Evolutionary conservation across 1,140 invertebrate genomes (phyloP).

Genomic region (Ostrea edulis): DNA sequence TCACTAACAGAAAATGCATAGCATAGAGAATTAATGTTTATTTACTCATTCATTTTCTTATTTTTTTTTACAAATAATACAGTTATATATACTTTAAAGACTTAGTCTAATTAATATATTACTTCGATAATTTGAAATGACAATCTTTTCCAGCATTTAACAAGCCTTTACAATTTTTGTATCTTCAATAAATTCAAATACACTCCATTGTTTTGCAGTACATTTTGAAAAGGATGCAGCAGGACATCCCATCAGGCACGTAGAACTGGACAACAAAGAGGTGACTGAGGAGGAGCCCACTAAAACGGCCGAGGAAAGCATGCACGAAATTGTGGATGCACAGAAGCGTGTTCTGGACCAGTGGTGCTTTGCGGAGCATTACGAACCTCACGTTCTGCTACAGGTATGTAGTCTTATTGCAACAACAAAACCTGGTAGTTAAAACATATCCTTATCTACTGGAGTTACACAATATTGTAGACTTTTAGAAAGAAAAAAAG

Average conservation of each 20-base stretch:
- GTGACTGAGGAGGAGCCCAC: slow-evolving; percentile 50
- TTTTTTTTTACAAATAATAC: too few species aligned
- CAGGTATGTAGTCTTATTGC: slow-evolving; percentile 68
- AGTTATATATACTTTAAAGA: too few species aligned
- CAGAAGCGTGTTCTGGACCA: slow-evolving; percentile 76
- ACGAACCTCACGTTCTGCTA: slow-evolving; percentile 74
- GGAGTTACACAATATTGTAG: too few species aligned
- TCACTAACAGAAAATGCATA: too few species aligned
- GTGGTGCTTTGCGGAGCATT: slow-evolving; percentile 79
- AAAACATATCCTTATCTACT: too few species aligned
- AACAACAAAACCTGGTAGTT: too few species aligned
- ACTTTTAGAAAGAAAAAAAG: too few species aligned
- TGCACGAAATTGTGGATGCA: slow-evolving; percentile 73
- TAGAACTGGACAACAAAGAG: slow-evolving; percentile 57
- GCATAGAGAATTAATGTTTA: too few species aligned
- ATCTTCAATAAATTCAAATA: not conserved
- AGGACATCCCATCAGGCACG: slow-evolving; percentile 55
- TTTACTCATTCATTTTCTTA: too few species aligned
- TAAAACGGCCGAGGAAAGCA: slow-evolving; percentile 67
- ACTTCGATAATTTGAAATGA: not conserved
- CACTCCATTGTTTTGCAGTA: slow-evolving; percentile 56
- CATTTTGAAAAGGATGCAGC: slow-evolving; percentile 73
- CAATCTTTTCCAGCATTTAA: too few species aligned
- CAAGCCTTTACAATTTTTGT: not conserved
- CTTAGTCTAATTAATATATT: too few species aligned